Evolutionary conservation across 2,797 vertebrate species (phyloP).

Genomic region (Carcharodon carcharias): DNA sequence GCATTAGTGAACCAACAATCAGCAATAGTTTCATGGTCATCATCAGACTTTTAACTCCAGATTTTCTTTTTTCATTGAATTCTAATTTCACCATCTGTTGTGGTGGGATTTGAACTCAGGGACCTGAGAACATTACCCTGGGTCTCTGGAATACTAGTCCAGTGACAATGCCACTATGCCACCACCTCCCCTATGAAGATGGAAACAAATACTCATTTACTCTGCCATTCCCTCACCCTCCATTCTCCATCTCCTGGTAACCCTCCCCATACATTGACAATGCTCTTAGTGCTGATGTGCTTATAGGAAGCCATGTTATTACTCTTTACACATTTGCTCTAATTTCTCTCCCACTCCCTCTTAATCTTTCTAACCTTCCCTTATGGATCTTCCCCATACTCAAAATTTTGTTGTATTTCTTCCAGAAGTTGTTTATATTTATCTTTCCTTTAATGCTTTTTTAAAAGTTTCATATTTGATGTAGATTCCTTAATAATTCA

Average conservation of each 20-base stretch:
- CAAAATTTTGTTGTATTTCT: neutral
- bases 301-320: too few relatives aligned
- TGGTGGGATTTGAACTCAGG: too few relatives aligned
- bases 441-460: neutral
- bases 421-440: neutral
- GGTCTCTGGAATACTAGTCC: too few relatives aligned
- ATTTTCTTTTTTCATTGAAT: too few relatives aligned
- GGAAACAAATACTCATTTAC: neutral
- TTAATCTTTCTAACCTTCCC: neutral
- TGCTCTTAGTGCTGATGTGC: neutral
- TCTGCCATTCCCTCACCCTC: neutral
- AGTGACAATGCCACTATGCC: too few relatives aligned
- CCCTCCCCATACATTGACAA: neutral
- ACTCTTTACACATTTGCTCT: neutral
- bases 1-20: too few relatives aligned
- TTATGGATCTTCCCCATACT: neutral
- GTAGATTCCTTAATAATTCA: neutral
- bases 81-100: too few relatives aligned
- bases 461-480: neutral
- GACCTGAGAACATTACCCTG: too few relatives aligned
- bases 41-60: too few relatives aligned
- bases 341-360: neutral
- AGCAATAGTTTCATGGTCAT: too few relatives aligned
- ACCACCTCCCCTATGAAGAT: neutral
- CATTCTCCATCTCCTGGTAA: neutral